Percentiles rank a stretch among this genome's conserved stretches.
Conservation (phyloP, 2,113 vertebrate species). For the Archilochus colubris region DNA sequence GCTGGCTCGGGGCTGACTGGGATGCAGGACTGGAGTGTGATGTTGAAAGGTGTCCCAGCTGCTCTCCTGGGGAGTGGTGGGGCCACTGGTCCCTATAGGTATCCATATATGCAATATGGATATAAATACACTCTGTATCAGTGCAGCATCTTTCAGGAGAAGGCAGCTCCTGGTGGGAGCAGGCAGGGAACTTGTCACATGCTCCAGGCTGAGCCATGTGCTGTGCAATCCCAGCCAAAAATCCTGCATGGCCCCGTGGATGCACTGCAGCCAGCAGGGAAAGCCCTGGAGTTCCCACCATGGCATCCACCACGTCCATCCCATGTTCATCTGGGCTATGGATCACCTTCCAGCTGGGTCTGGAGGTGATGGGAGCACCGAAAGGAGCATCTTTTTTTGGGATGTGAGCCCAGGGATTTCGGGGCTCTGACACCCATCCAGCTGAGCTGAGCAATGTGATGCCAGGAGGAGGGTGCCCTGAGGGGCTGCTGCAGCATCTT, state of each 20-base stretch:
- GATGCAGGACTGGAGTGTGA: background rate
- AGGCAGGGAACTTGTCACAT: fast-evolving
- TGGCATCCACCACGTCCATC: fast-evolving
- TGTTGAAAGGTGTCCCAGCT: background rate
- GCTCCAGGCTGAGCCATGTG: background rate
- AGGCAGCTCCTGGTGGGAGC: background rate
- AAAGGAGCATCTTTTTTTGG: no score
- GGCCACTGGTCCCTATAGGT: background rate
- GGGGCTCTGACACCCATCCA: fast-evolving
- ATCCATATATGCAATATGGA: no score
- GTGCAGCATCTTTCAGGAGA: background rate
- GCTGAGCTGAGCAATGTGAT: fast-evolving
- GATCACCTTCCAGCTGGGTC: background rate
- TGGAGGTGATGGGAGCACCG: fast-evolving
- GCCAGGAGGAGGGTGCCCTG: background rate
- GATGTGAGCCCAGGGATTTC: fast-evolving
- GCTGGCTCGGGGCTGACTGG: background rate
- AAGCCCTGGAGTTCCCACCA: background rate
- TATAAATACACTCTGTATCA: no score
- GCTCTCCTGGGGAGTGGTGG: background rate
- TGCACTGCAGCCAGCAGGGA: fast-evolving
- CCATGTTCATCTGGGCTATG: fast-evolving
- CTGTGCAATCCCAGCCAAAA: background rate
- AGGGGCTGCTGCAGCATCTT: background rate
- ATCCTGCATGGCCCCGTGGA: fast-evolving